Evolutionary conservation across 2,888 invertebrate genomes (phyloP).

Genomic region (Leptogaster cylindrica): DNA sequence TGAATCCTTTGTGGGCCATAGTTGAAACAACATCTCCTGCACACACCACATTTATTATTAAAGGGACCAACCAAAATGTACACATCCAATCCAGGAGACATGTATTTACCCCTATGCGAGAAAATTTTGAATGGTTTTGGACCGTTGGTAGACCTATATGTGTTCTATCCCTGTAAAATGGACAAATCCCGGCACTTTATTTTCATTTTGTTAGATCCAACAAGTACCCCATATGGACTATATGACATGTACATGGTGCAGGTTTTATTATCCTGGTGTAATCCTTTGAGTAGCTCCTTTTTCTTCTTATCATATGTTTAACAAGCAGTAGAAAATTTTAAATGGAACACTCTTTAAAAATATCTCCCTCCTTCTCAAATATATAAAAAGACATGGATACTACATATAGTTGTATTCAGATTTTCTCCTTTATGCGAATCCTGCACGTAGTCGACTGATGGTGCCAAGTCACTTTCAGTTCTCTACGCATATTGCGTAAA

Average conservation of each 20-base stretch:
- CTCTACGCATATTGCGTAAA: no score
- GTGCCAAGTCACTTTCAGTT: no score
- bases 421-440: no score
- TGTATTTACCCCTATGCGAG: slow-evolving; percentile 20
- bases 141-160: background rate
- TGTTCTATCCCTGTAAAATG: slow-evolving; percentile 4
- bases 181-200: slow-evolving; percentile 39
- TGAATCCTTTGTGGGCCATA: background rate
- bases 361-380: no score
- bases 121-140: slow-evolving; percentile 28
- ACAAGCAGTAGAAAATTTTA: slow-evolving; percentile 21
- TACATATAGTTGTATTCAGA: no score
- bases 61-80: slow-evolving; percentile 2
- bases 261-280: slow-evolving; percentile 37
- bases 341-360: slow-evolving; percentile 13
- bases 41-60: slow-evolving; percentile 29
- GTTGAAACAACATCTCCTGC: slow-evolving; percentile 1
- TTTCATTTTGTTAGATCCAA: slow-evolving; percentile 37
- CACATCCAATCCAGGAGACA: slow-evolving; percentile 1
- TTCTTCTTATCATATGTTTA: slow-evolving; percentile 15
- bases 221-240: slow-evolving; percentile 30
- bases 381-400: no score
- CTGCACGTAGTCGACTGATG: no score
- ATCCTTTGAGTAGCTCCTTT: slow-evolving; percentile 35
- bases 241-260: slow-evolving; percentile 26